phyloP scores from a whole-genome alignment of 1,140 invertebrate species.

The Atta cephalotes region DNA sequence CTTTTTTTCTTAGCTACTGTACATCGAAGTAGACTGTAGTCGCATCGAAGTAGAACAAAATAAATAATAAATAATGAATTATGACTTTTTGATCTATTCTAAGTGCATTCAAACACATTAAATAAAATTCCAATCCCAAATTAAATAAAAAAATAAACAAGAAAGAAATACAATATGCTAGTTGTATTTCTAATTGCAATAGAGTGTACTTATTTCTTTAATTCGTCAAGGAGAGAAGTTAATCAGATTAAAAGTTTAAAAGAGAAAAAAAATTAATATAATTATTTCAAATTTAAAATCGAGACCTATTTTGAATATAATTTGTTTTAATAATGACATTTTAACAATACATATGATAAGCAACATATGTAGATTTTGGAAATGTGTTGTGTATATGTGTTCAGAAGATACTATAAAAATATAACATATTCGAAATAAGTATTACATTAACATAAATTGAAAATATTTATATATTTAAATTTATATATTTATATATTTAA shows the following conservation, averaged over 20 bases:
- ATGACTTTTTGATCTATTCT: constrained; percentile 11
- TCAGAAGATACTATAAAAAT: too few relatives aligned
- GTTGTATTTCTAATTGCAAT: not conserved
- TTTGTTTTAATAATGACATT: too few relatives aligned
- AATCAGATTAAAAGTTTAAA: not conserved
- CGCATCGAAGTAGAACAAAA: constrained; percentile 2
- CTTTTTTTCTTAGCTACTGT: not conserved
- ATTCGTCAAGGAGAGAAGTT: not conserved
- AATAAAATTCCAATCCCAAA: constrained; percentile 13
- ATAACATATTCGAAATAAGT: too few relatives aligned
- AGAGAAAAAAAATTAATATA: not conserved
- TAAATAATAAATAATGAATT: constrained; percentile 47
- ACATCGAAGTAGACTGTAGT: not conserved
- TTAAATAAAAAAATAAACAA: constrained; percentile 25
- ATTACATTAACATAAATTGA: too few relatives aligned
- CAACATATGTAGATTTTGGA: too few relatives aligned
- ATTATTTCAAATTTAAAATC: not conserved
- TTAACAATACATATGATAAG: not conserved
- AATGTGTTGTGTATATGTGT: too few relatives aligned
- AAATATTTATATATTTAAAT: too few relatives aligned
- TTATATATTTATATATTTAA: too few relatives aligned
- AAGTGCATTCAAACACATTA: constrained; percentile 5
- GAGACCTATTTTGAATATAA: not conserved
- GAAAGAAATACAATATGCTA: not conserved
- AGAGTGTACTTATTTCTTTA: not conserved